Evolutionary conservation across 2,888 invertebrate species (phyloP).

Genomic region (Synanthedon andrenaeformis): DNA sequence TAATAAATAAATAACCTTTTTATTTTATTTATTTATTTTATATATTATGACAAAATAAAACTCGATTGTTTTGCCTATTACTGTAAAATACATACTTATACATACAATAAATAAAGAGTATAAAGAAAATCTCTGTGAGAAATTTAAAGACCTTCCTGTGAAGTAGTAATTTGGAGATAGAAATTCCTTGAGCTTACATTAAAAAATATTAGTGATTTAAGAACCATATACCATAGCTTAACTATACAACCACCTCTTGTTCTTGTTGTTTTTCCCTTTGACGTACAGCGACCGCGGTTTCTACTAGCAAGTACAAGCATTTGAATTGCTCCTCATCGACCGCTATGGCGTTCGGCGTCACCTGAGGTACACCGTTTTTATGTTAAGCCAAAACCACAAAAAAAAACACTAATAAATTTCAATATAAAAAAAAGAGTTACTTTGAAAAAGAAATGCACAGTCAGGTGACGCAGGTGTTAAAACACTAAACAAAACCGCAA

Average conservation of each 20-base stretch:
- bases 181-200: no score
- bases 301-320: conserved; percentile 49
- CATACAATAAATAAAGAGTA: no score
- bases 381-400: neutral
- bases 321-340: conserved; percentile 45
- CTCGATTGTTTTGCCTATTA: no score
- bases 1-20: no score
- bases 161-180: no score
- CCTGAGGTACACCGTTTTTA: conserved; percentile 29
- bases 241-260: conserved; percentile 11
- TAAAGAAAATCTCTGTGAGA: no score
- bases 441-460: conserved; percentile 1
- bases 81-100: no score
- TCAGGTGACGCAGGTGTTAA: conserved; percentile 63
- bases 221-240: no score
- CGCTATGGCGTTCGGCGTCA: conserved; percentile 30
- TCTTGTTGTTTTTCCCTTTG: conserved; percentile 48
- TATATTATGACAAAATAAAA: no score
- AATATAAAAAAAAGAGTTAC: neutral
- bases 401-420: neutral
- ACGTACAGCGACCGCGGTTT: conserved; percentile 52
- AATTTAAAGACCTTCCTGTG: no score
- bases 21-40: no score
- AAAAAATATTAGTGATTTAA: no score
- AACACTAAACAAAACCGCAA: conserved; percentile 30